Conservation (phyloP, 1,140 invertebrate genomes). For the Drosophila trapezifrons region DNA sequence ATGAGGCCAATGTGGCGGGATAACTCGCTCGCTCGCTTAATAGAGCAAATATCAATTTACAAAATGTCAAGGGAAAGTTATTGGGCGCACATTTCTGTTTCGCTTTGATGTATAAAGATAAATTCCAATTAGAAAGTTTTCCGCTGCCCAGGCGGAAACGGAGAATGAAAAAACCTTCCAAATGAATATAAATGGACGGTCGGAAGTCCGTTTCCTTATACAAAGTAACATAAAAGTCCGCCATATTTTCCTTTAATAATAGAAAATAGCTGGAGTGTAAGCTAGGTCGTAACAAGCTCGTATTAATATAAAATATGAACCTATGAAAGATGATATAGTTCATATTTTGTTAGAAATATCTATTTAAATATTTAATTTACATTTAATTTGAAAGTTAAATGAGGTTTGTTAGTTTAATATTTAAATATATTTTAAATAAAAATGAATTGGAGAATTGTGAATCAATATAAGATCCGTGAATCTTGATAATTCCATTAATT, state of each 20-base stretch:
- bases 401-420: too few relatives aligned
- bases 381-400: too few relatives aligned
- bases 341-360: too few relatives aligned
- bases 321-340: too few relatives aligned
- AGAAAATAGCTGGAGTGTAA: not conserved
- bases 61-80: constrained; percentile 11
- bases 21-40: constrained; percentile 23
- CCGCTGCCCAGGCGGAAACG: constrained; percentile 4
- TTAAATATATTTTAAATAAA: too few relatives aligned
- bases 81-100: constrained; percentile 6
- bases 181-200: constrained; percentile 41
- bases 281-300: not conserved
- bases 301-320: too few relatives aligned
- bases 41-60: constrained; percentile 49
- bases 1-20: constrained; percentile 15
- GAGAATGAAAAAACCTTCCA: constrained; percentile 2
- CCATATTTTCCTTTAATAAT: not conserved
- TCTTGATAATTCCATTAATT: too few relatives aligned
- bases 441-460: too few relatives aligned
- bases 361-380: too few relatives aligned
- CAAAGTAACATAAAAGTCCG: not conserved
- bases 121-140: constrained; percentile 51
- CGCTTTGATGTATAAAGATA: constrained; percentile 47
- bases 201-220: not conserved
- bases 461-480: too few relatives aligned